Percentiles rank a stretch among this genome's conserved stretches.
These are phyloP conservation scores for Liodrosophila aerea DNA, from an alignment of 2,888 invertebrate species.

Conservation along the genomic window DNA sequence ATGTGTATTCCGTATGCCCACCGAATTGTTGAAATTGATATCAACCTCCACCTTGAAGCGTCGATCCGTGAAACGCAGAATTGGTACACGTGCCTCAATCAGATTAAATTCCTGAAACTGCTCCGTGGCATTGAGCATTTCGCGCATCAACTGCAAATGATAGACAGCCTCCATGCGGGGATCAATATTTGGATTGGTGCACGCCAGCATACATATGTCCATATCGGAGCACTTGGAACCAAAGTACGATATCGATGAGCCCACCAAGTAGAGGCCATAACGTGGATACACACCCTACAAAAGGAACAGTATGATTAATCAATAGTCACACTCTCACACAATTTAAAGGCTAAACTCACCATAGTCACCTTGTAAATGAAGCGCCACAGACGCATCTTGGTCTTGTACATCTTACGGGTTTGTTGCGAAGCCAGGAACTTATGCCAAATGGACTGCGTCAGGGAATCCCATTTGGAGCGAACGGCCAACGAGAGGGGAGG, in stretches of 20 bases:
- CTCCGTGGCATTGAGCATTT: conserved; percentile 76
- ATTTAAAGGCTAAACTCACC: conserved; percentile 82
- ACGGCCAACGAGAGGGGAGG: conserved; percentile 86
- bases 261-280: conserved; percentile 95
- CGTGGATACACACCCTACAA: conserved; percentile 83
- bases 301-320: not conserved
- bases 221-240: conserved; percentile 96
- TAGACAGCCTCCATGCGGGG: conserved; percentile 87
- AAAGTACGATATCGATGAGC: conserved; percentile 98
- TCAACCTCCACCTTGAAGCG: conserved; percentile 94
- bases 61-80: conserved; percentile 93
- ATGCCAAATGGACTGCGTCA: conserved; percentile 91
- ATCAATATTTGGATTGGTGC: conserved; percentile 83
- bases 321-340: not conserved
- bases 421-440: conserved; percentile 91
- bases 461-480: conserved; percentile 86
- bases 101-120: conserved; percentile 84
- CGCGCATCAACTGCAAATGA: conserved; percentile 78
- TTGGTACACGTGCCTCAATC: conserved; percentile 97
- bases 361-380: conserved; percentile 89
- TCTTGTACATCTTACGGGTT: conserved; percentile 89
- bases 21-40: conserved; percentile 97
- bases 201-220: conserved; percentile 96
- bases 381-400: conserved; percentile 93
- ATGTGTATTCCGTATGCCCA: conserved; percentile 97